phyloP scores from a whole-genome alignment of 2,113 vertebrate genomes.

The Tricholaema leucomelas region DNA sequence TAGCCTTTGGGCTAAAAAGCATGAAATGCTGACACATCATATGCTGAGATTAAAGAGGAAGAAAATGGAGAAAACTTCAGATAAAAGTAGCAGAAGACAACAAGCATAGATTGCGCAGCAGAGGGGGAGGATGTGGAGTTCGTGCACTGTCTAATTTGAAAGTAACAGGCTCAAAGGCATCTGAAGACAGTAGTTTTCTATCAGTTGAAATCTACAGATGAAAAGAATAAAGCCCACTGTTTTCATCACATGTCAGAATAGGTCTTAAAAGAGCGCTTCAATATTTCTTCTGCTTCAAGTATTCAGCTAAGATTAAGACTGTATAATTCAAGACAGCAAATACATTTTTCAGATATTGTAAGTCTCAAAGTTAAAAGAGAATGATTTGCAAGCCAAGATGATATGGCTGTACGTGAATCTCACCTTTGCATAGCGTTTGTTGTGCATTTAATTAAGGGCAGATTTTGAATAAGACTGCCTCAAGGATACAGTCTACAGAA shows the following conservation, averaged over 20 bases:
- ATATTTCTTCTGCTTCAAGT: background rate
- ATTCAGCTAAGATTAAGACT: background rate
- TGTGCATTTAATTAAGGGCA: background rate
- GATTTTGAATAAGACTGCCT: background rate
- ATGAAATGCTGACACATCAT: background rate
- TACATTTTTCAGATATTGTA: background rate
- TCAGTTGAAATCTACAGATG: background rate
- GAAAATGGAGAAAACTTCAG: background rate
- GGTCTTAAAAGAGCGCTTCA: background rate
- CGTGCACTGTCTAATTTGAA: background rate
- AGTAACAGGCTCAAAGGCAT: background rate
- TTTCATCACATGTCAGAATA: background rate
- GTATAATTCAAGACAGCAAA: background rate
- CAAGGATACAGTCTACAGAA: background rate
- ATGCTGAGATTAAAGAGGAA: background rate
- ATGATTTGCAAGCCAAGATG: background rate
- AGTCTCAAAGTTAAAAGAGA: background rate
- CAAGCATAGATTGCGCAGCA: background rate
- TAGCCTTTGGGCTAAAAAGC: background rate
- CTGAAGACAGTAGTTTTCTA: background rate
- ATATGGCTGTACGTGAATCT: background rate
- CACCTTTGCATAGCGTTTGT: background rate
- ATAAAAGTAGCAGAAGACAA: constrained; percentile 10
- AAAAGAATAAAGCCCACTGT: background rate
- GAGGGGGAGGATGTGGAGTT: background rate